Base-by-base conservation (phyloP, 1,140 invertebrate genomes). In the Coelopa frigida region DNA sequence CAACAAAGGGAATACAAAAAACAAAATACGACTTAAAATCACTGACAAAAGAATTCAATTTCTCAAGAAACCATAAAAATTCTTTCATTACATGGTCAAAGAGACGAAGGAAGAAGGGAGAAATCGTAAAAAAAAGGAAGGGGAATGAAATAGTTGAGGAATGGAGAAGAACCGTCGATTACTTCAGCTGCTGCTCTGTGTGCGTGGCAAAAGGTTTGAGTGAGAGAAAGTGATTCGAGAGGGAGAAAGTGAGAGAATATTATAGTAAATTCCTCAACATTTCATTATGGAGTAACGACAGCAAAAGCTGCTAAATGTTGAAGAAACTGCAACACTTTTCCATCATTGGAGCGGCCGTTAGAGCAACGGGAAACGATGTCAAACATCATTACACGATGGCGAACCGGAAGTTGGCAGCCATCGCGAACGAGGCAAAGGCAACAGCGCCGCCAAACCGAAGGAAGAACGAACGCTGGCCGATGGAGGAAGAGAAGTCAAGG, bases 41-140 rank as follows among this genome's bases (percentile, higher is more conserved):
- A n/a, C n/a, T n/a, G n/a, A 43, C 38, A 35, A 18, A 43, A 31
- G 48, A 55, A 53, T 57, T 52, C 41, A 49, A 46, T 51, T 51
- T 41, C 39, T 39, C 39, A 43, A 46, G 22, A 14, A 39, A 39
- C 42, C 24, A 48, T 47, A 48, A 50, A 41, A 45, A 46, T 32
- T 24, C 40, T 42, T 42, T 42, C 26, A 42, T 26, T 39, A 39
- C 21, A 20, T 17, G 6, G 11, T 12, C 36, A 38, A n/a, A n/a
- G n/a, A n/a, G n/a, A n/a, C n/a, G n/a, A n/a, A n/a, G n/a, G n/a
- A n/a, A n/a, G n/a, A n/a, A n/a, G n/a, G n/a, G n/a, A n/a, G n/a
- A n/a, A n/a, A n/a, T n/a, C n/a, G n/a, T n/a, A n/a, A n/a, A n/a
- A n/a, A n/a, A n/a, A n/a, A n/a, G n/a, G n/a, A n/a, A n/a, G n/a